Evolutionary conservation across 2,113 vertebrate species (phyloP).

Genomic region (Saguinus midas): DNA sequence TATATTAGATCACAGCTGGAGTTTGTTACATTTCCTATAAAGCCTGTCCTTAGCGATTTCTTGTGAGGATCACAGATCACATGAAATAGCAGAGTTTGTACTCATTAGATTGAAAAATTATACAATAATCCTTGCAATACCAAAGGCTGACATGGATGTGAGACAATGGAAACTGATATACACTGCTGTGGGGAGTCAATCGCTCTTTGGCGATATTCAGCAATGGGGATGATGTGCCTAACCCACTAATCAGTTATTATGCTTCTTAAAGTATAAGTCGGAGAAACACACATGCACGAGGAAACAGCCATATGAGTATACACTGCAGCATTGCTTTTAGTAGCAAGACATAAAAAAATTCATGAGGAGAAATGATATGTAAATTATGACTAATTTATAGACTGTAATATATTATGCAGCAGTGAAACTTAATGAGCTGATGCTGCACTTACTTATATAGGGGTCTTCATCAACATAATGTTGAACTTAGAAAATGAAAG

Average conservation of each 20-base stretch:
- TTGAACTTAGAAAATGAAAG: constrained; percentile 1
- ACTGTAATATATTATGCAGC: not conserved
- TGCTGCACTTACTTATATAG: rapidly evolving
- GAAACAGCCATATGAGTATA: not conserved
- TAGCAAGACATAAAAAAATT: not conserved
- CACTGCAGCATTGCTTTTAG: not conserved
- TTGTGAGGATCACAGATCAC: not conserved
- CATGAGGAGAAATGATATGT: not conserved
- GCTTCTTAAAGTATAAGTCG: not conserved
- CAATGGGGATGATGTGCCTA: not conserved
- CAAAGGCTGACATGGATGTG: not conserved
- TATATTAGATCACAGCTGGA: not conserved
- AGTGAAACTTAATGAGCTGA: not conserved
- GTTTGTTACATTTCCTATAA: not conserved
- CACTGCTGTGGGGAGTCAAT: not conserved
- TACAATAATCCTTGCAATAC: not conserved
- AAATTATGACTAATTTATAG: not conserved
- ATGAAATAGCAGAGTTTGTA: not conserved
- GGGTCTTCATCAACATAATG: not conserved
- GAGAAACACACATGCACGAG: not conserved
- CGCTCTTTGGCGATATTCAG: not conserved
- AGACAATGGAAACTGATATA: not conserved
- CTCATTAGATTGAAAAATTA: not conserved
- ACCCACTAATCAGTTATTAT: not conserved
- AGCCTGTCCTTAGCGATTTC: not conserved